Conservation (phyloP, 2,888 invertebrate species). For the Nasonovia ribisnigri region DNA sequence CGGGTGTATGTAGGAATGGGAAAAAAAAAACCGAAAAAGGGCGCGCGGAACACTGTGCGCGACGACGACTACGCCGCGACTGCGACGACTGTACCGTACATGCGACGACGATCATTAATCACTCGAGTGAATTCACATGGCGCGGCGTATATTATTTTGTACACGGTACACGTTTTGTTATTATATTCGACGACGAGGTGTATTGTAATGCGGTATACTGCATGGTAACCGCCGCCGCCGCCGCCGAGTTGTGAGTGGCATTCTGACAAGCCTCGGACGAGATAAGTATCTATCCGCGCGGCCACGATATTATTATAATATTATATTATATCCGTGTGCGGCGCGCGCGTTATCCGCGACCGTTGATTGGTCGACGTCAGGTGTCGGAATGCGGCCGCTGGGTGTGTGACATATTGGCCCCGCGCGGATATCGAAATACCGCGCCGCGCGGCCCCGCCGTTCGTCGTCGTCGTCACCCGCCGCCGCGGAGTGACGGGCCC, state of each 20-base stretch:
- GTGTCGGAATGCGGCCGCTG: constrained; percentile 64
- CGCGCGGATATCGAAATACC: constrained; percentile 6
- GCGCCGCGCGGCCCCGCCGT: background rate
- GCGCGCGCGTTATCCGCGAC: constrained; percentile 46
- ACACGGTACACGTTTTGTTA: background rate
- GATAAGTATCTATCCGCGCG: constrained; percentile 54
- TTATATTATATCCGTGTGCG: constrained; percentile 28
- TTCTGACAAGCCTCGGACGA: constrained; percentile 61
- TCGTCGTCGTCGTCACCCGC: background rate
- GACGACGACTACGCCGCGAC: background rate
- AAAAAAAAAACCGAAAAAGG: constrained; percentile 40
- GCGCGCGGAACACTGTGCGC: constrained; percentile 9
- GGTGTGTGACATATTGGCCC: constrained; percentile 63
- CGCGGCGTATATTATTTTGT: background rate
- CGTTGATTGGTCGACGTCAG: constrained; percentile 64
- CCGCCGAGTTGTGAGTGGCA: constrained; percentile 58
- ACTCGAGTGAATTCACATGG: constrained; percentile 47
- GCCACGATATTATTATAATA: background rate
- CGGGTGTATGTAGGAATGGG: background rate
- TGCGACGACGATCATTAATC: constrained; percentile 60
- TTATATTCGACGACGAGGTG: constrained; percentile 21
- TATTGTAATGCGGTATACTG: constrained; percentile 2
- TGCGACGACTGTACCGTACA: background rate
- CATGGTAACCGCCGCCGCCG: background rate
- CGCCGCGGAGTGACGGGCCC: background rate